phyloP scores from a whole-genome alignment of 92 coral and sea anemone genomes.

The Blastomussa wellsi region DNA sequence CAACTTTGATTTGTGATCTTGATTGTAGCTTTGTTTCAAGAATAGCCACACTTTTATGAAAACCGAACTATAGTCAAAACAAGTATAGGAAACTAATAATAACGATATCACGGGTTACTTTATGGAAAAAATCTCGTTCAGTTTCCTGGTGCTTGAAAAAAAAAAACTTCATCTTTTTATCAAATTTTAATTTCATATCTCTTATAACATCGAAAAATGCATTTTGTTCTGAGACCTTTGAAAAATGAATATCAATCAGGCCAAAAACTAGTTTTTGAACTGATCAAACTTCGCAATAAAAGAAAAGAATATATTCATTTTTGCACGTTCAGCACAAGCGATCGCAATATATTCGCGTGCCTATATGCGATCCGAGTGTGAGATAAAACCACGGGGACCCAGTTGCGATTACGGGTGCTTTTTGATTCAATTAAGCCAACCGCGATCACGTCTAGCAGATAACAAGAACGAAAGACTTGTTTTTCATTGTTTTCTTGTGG shows the following conservation, averaged over 20 bases:
- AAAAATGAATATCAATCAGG: neutral
- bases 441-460: neutral
- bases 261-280: neutral
- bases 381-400: neutral
- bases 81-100: neutral
- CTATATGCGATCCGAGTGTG: neutral
- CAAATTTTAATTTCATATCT: neutral
- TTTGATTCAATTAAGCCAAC: constrained; percentile 5
- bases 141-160: neutral
- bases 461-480: neutral
- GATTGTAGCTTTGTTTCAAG: neutral
- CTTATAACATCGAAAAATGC: neutral
- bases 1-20: neutral
- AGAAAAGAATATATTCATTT: too few species aligned
- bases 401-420: neutral
- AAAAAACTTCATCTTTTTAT: neutral
- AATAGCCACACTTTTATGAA: neutral
- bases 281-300: neutral
- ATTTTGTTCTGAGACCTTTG: neutral
- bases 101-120: neutral
- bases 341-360: neutral
- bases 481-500: neutral
- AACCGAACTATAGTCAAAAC: neutral
- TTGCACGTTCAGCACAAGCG: neutral
- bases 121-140: neutral